These are phyloP conservation scores for Sarcophaga caerulescens DNA, from an alignment of 2,888 invertebrate species.

Conservation along the genomic window DNA sequence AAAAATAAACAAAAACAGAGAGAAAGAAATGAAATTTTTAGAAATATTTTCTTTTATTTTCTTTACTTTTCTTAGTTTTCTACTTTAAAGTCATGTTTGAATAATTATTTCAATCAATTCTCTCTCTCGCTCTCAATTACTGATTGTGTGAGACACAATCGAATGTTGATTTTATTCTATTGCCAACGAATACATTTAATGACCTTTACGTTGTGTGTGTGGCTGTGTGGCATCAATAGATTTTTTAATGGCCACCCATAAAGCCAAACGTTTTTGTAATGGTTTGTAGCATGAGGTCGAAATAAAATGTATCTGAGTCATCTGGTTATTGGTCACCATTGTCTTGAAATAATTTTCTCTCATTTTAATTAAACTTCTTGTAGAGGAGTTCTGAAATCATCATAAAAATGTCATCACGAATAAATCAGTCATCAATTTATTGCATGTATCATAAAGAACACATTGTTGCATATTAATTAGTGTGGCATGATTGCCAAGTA, in stretches of 20 bases:
- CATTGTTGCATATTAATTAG: slow-evolving; percentile 48
- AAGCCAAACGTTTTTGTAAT: neutral
- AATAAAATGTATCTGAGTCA: neutral
- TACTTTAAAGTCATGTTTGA: slow-evolving; percentile 25
- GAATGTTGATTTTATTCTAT: neutral
- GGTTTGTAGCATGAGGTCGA: neutral
- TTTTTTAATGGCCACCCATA: slow-evolving; percentile 46
- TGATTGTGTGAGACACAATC: neutral
- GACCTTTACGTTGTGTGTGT: too few relatives aligned
- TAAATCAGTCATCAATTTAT: slow-evolving; percentile 60
- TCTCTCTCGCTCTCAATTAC: too few relatives aligned
- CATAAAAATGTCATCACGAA: slow-evolving; percentile 66
- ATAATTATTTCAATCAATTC: neutral
- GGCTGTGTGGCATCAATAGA: slow-evolving; percentile 2
- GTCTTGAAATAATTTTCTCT: neutral
- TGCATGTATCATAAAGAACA: slow-evolving; percentile 11
- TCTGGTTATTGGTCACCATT: slow-evolving; percentile 10
- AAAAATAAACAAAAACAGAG: slow-evolving; percentile 14
- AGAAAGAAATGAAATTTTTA: slow-evolving; percentile 2
- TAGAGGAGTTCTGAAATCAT: neutral
- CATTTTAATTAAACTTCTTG: neutral
- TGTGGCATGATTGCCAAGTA: slow-evolving; percentile 36
- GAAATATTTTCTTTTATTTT: too few relatives aligned
- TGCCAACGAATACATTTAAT: slow-evolving; percentile 9
- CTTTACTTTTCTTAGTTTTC: neutral